Evolutionary conservation across 1,140 invertebrate species (phyloP).

Genomic region (Diachasma alloeum): DNA sequence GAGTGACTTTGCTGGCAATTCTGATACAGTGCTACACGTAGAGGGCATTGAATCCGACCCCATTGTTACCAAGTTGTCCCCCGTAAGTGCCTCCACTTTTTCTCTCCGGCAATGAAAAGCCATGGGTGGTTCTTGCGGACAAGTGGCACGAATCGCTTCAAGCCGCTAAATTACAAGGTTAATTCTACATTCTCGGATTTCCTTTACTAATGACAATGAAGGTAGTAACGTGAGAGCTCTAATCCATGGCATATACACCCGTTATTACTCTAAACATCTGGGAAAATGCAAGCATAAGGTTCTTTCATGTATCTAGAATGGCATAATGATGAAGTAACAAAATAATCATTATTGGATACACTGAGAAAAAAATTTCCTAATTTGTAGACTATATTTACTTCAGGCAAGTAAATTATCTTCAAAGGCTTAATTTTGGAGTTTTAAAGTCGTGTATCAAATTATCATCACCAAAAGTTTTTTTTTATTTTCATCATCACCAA

Average conservation of each 20-base stretch:
- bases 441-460: too few relatives aligned
- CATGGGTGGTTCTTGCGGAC: not conserved
- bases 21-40: not conserved
- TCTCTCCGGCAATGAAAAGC: not conserved
- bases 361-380: too few relatives aligned
- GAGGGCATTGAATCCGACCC: not conserved
- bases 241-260: not conserved
- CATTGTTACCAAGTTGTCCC: not conserved
- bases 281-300: not conserved
- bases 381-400: too few relatives aligned
- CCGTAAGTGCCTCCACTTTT: not conserved
- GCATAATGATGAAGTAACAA: too few relatives aligned
- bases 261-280: not conserved
- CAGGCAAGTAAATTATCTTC: too few relatives aligned
- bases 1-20: not conserved
- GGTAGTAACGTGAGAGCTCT: not conserved
- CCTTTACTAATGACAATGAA: not conserved
- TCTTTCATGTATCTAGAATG: not conserved
- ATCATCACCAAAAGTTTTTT: too few relatives aligned
- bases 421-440: too few relatives aligned
- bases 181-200: not conserved
- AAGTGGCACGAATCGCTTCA: not conserved
- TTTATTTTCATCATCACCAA: too few relatives aligned
- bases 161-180: not conserved
- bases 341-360: too few relatives aligned